Percentiles rank a stretch among this genome's conserved stretches.
These are phyloP conservation scores for Hyposoter didymator DNA, from an alignment of 2,888 invertebrate genomes.

Conservation along the genomic window DNA sequence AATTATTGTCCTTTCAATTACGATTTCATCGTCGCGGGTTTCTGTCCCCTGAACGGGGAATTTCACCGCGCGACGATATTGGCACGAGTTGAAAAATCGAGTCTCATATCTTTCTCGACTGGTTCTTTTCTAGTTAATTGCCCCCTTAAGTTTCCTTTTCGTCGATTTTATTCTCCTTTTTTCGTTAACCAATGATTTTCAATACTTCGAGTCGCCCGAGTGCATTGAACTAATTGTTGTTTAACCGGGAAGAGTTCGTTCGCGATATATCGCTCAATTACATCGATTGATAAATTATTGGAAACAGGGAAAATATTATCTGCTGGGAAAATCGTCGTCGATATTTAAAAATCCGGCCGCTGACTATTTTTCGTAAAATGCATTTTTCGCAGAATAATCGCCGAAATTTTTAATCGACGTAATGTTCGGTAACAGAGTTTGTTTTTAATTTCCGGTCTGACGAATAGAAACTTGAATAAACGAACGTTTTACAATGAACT, in stretches of 20 bases:
- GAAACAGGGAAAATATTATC: too few species aligned
- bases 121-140: slow-evolving; percentile 64
- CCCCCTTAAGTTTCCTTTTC: slow-evolving; percentile 29
- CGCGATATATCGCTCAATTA: background rate
- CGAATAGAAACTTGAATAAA: background rate
- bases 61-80: slow-evolving; percentile 46
- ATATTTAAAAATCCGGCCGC: background rate
- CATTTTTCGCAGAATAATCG: background rate
- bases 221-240: slow-evolving; percentile 8
- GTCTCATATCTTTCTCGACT: slow-evolving; percentile 41
- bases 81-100: slow-evolving; percentile 42
- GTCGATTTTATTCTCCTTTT: slow-evolving; percentile 8
- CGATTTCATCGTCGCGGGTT: slow-evolving; percentile 29
- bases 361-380: background rate
- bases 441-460: slow-evolving; percentile 16
- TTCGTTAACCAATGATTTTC: background rate
- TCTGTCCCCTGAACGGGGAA: slow-evolving; percentile 44
- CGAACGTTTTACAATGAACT: slow-evolving; percentile 13
- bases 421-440: background rate
- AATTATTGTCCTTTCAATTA: slow-evolving; percentile 63
- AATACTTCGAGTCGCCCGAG: slow-evolving; percentile 7
- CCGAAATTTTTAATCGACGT: background rate
- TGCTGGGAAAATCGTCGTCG: too few species aligned
- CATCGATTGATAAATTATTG: background rate
- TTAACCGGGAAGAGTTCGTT: background rate